phyloP scores from a whole-genome alignment of 2,888 invertebrate genomes.

The Oeneis ivallda region DNA sequence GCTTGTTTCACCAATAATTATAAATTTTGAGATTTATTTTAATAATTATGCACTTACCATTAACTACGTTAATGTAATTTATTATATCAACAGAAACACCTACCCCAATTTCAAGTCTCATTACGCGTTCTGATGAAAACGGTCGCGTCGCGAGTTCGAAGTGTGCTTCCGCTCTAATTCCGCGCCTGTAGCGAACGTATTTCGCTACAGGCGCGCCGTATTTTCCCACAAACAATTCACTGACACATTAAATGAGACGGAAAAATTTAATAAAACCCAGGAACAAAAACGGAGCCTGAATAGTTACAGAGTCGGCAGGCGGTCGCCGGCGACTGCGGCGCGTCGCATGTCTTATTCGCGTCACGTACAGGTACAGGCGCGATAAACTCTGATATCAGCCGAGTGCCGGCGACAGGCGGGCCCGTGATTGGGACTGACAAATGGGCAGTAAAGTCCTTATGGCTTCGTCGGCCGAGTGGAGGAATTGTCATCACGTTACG shows the following conservation, averaged over 20 bases:
- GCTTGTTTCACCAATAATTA: too few species aligned
- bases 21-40: too few species aligned
- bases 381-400: conserved; percentile 31
- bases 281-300: neutral
- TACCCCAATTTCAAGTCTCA: neutral
- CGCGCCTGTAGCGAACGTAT: neutral
- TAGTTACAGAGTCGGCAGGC: neutral
- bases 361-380: neutral
- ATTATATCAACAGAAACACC: too few species aligned
- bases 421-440: conserved; percentile 30
- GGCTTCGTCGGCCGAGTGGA: neutral
- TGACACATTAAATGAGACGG: neutral
- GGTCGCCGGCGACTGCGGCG: neutral
- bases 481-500: neutral
- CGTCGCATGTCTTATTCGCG: neutral
- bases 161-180: neutral
- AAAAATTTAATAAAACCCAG: conserved; percentile 3
- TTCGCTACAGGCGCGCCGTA: too few species aligned
- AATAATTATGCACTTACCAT: too few species aligned
- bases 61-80: too few species aligned
- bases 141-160: neutral
- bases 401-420: conserved; percentile 22
- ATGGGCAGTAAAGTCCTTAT: conserved; percentile 28
- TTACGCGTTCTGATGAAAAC: neutral
- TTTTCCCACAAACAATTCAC: neutral